Percentiles rank a stretch among this genome's conserved stretches.
These are phyloP conservation scores for Eumacrocentrus americanus DNA, from an alignment of 2,888 invertebrate genomes.

Conservation along the genomic window DNA sequence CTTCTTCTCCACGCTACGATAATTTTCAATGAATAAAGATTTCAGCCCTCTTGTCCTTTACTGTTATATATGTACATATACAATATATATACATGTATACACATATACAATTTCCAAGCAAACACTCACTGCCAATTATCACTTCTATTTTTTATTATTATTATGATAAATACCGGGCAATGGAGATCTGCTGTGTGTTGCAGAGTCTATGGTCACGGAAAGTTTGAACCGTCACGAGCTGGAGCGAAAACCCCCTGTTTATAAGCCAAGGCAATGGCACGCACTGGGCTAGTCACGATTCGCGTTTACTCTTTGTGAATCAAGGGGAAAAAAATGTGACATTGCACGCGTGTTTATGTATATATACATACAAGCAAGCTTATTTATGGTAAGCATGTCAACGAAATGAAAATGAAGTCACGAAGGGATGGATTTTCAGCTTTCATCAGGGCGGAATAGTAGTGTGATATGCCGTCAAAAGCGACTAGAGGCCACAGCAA, in stretches of 20 bases:
- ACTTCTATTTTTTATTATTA: no score
- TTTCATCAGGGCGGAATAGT: no score
- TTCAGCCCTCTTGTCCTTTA: no score
- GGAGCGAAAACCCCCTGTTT: constrained; percentile 23
- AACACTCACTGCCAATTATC: no score
- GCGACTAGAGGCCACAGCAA: no score
- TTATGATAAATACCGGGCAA: no score
- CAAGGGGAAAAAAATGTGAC: constrained; percentile 28
- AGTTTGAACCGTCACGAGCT: constrained; percentile 10
- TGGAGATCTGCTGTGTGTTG: no score
- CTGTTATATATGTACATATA: no score
- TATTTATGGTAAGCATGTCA: constrained; percentile 33
- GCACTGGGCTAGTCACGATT: constrained; percentile 28
- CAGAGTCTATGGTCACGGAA: constrained; percentile 21
- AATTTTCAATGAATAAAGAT: no score
- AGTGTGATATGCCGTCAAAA: no score
- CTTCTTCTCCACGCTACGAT: no score
- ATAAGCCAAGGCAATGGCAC: constrained; percentile 33
- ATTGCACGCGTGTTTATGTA: constrained; percentile 24
- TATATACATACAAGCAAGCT: constrained; percentile 29
- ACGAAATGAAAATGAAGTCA: constrained; percentile 35
- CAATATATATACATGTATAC: neutral
- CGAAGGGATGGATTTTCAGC: constrained; percentile 33
- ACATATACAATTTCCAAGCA: neutral
- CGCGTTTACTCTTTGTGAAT: constrained; percentile 32